These are phyloP conservation scores for Drosophila limbata DNA, from an alignment of 2,888 invertebrate species.

Conservation along the genomic window DNA sequence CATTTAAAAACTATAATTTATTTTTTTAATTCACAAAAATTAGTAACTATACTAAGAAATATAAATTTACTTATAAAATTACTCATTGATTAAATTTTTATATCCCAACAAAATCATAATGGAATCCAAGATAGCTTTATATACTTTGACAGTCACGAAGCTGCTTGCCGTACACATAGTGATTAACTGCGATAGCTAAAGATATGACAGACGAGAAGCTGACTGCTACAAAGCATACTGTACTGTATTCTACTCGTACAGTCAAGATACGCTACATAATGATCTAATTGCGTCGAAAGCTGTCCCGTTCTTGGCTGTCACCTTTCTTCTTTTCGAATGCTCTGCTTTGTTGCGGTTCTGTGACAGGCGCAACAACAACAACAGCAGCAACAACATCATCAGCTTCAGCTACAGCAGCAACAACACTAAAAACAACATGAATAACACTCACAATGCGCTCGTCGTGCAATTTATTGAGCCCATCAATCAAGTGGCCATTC, in stretches of 20 bases:
- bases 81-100: too few relatives aligned
- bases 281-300: conserved; percentile 61
- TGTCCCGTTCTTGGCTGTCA: conserved; percentile 54
- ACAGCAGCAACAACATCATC: conserved; percentile 25
- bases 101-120: too few relatives aligned
- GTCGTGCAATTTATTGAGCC: conserved; percentile 75
- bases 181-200: background rate
- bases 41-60: background rate
- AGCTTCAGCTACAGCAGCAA: conserved; percentile 11
- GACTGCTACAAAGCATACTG: background rate
- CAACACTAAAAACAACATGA: conserved; percentile 41
- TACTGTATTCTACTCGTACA: background rate
- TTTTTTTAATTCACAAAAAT: background rate
- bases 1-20: too few relatives aligned
- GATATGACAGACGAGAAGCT: conserved; percentile 11
- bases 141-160: background rate
- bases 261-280: conserved; percentile 20
- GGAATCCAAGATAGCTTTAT: too few relatives aligned
- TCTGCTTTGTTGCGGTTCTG: conserved; percentile 17
- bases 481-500: conserved; percentile 76
- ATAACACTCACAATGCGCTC: conserved; percentile 56
- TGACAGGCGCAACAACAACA: conserved; percentile 35
- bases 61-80: too few relatives aligned
- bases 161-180: background rate
- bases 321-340: conserved; percentile 44